Percentiles rank a stretch among this genome's conserved stretches.
These are phyloP conservation scores for Abrostola triplasia DNA, from an alignment of 2,888 invertebrate species.

Conservation along the genomic window DNA sequence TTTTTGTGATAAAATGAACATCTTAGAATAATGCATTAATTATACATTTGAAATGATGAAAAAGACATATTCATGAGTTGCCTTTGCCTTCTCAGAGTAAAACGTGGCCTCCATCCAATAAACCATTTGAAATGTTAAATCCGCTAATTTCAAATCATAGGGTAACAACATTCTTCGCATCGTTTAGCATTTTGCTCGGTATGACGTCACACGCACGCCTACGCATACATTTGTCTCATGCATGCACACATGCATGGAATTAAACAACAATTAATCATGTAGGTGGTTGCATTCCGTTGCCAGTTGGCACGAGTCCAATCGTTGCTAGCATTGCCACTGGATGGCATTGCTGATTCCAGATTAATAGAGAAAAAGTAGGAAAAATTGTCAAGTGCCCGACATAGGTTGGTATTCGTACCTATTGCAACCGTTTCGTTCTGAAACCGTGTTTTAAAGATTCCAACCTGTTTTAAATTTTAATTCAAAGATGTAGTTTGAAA, in stretches of 20 bases:
- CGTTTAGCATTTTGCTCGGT: constrained; percentile 3
- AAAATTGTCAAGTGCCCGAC: constrained; percentile 26
- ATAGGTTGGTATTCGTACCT: neutral
- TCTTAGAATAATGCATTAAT: no score
- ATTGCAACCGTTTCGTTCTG: constrained; percentile 9
- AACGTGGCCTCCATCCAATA: neutral
- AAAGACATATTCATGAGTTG: no score
- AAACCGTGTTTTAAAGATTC: constrained; percentile 35
- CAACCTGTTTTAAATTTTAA: constrained; percentile 34
- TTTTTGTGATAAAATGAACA: no score
- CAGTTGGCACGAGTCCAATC: constrained; percentile 54
- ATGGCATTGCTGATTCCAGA: constrained; percentile 46
- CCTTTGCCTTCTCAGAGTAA: no score
- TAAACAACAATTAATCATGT: constrained; percentile 55
- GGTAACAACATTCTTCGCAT: neutral
- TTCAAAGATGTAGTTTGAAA: constrained; percentile 31
- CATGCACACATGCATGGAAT: constrained; percentile 35
- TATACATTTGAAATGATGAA: no score
- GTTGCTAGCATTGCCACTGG: constrained; percentile 36
- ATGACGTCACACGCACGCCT: constrained; percentile 2
- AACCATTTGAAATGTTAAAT: constrained; percentile 2
- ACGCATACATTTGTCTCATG: constrained; percentile 8
- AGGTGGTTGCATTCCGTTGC: constrained; percentile 45
- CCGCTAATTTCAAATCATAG: neutral
- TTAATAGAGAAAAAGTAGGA: constrained; percentile 41